Evolutionary conservation across 2,888 invertebrate species (phyloP), one percentile per base, ranked within the genome.

Genomic region (Tetragonula carbonaria): DNA sequence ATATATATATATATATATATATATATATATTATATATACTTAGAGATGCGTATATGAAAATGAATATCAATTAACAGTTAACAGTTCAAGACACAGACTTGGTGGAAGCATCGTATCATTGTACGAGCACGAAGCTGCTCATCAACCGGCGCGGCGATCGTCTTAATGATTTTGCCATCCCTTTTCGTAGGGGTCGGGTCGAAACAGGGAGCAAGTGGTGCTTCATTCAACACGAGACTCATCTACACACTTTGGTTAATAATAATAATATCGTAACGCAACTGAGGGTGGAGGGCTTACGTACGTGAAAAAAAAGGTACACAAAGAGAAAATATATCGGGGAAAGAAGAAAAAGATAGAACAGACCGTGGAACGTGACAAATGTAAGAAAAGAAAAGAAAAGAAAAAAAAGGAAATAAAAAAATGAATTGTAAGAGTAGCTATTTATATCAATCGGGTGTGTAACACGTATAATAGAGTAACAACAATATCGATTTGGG

Each of bases 181-280:
- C 93, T 94, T 93, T 94, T 94, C 93, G 91, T 92, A 93, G 94
- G 94, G 94, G 94, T 94, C 94, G 93, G 94, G 94, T 93, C 86
- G 88, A 90, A 88, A 86, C 86, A 82, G 88, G 88, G 88, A 90
- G 90, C 86, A 91, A 88, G 91, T 78, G 90, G 89, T 90, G 91
- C 80, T 89, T 93, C 93, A 93, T 94, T 93, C 93, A 93, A 93
- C 92, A 94, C 89, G 93, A 93, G 89, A 91, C 86, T 93, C 89
- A 93, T 91, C 94, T 94, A 94, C 94, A 93, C 93, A 94, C 87
- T 89, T 90, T 89, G 75, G 33, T 80, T 68, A 74, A 45, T 73
- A 86, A 75, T 82, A 83, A 87, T 85, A 78, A 82, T 81, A 80
- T 82, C 76, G 62, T 74, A 84, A 87, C 80, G 87, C 81, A 90